A percentile compares a stretch with the other conserved stretches of the same genome.
Conservation (phyloP, 2,888 invertebrate species). For the Griposia aprilina region DNA sequence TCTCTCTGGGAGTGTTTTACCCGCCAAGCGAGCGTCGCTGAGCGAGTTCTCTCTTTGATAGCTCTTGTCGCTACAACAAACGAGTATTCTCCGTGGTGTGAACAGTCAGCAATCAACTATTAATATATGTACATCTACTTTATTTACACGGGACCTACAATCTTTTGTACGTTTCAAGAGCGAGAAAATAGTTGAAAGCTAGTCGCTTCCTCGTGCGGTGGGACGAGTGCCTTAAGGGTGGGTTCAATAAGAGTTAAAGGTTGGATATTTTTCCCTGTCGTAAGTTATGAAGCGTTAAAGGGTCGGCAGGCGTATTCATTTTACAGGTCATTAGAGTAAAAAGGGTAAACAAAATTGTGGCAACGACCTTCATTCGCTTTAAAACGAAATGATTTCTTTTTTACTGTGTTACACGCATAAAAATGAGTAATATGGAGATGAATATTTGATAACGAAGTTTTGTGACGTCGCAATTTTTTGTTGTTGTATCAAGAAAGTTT, state of each 20-base stretch:
- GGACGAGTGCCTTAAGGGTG: constrained; percentile 20
- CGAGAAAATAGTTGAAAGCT: not conserved
- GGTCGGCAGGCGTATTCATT: constrained; percentile 79
- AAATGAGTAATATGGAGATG: constrained; percentile 54
- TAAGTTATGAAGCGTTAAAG: constrained; percentile 79
- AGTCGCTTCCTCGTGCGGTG: not conserved
- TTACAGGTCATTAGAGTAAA: constrained; percentile 86
- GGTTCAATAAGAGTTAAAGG: constrained; percentile 67
- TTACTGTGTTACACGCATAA: constrained; percentile 62
- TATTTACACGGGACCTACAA: not conserved
- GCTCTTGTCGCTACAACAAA: no score
- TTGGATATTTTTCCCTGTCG: constrained; percentile 77
- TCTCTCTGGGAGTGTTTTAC: not conserved
- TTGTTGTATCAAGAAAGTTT: not conserved
- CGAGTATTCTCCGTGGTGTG: no score
- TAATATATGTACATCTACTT: not conserved
- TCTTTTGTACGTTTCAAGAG: not conserved
- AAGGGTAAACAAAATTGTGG: constrained; percentile 82
- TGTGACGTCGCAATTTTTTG: not conserved
- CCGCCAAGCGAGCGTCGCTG: not conserved
- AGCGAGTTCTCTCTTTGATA: not conserved
- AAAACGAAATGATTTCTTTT: constrained; percentile 66
- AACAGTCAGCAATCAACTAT: not conserved
- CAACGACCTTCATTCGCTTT: constrained; percentile 69
- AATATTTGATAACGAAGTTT: constrained; percentile 29